Percentiles rank a stretch among this genome's conserved stretches.
phyloP scores from a whole-genome alignment of 2,113 vertebrate species.

The Lasiurus borealis region DNA sequence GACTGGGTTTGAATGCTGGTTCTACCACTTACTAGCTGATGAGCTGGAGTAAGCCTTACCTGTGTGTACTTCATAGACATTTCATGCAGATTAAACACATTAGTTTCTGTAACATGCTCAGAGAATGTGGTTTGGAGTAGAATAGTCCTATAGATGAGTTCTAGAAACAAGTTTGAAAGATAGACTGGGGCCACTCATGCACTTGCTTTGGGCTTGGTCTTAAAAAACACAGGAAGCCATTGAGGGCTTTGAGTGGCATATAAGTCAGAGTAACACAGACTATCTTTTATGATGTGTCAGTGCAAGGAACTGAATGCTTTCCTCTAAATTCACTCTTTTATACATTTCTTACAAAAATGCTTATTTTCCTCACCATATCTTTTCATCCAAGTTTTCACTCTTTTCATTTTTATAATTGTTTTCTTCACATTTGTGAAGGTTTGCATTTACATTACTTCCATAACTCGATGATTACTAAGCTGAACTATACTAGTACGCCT shows the following conservation, averaged over 20 bases:
- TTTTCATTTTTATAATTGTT: constrained; percentile 36
- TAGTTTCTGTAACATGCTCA: neutral
- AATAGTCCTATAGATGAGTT: neutral
- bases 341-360: neutral
- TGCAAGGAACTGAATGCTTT: neutral
- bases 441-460: constrained; percentile 18
- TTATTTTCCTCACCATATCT: neutral
- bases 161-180: neutral
- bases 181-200: neutral
- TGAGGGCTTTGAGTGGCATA: neutral
- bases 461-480: neutral
- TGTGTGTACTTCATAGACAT: neutral
- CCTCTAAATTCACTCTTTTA: neutral
- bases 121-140: rapidly evolving
- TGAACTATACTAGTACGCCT: constrained; percentile 48
- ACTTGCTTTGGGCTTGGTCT: neutral
- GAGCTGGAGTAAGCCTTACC: neutral
- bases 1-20: neutral
- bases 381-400: neutral
- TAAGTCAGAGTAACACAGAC: neutral
- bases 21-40: neutral
- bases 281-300: neutral
- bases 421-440: constrained; percentile 2
- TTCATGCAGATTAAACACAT: neutral
- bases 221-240: neutral